A percentile compares a stretch with the other conserved stretches of the same genome.
phyloP scores from a whole-genome alignment of 2,113 vertebrate species.

The Nothobranchius kuhntae region DNA sequence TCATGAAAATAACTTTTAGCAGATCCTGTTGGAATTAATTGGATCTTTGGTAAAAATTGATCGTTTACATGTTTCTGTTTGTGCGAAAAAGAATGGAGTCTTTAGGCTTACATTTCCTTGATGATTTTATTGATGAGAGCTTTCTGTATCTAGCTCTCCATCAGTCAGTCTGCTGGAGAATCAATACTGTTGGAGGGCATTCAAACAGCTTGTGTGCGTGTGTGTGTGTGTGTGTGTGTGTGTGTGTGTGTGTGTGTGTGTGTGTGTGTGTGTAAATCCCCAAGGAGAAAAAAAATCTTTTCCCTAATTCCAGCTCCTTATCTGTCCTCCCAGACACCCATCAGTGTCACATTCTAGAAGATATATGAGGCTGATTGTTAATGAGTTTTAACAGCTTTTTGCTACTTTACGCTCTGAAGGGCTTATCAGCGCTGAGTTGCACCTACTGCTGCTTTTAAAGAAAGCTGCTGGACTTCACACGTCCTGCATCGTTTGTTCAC shows the following conservation, averaged over 20 bases:
- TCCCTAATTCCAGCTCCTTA: conserved; percentile 58
- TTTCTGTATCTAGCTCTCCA: conserved; percentile 60
- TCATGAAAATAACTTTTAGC: too few relatives aligned
- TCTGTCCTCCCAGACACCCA: conserved; percentile 63
- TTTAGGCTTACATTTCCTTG: conserved; percentile 40
- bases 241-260: conserved; percentile 41
- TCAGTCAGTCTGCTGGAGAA: conserved; percentile 62
- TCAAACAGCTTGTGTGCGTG: conserved; percentile 29
- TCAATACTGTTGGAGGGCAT: conserved; percentile 67
- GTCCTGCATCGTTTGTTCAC: too few relatives aligned
- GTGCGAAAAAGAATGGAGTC: conserved; percentile 5
- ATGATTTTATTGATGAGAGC: conserved; percentile 56
- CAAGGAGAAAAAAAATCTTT: conserved; percentile 19
- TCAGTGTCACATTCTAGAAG: conserved; percentile 64
- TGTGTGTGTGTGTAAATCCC: conserved; percentile 54
- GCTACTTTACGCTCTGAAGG: neutral
- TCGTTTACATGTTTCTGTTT: neutral
- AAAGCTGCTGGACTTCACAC: neutral
- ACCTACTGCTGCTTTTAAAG: conserved; percentile 8
- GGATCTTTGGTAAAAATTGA: neutral
- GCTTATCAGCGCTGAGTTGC: conserved; percentile 13
- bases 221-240: conserved; percentile 38
- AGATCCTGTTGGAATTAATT: neutral
- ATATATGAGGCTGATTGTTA: conserved; percentile 53
- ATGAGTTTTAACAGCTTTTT: conserved; percentile 30